phyloP scores from a whole-genome alignment of 2,797 vertebrate genomes.

The Cyprinella venusta region DNA sequence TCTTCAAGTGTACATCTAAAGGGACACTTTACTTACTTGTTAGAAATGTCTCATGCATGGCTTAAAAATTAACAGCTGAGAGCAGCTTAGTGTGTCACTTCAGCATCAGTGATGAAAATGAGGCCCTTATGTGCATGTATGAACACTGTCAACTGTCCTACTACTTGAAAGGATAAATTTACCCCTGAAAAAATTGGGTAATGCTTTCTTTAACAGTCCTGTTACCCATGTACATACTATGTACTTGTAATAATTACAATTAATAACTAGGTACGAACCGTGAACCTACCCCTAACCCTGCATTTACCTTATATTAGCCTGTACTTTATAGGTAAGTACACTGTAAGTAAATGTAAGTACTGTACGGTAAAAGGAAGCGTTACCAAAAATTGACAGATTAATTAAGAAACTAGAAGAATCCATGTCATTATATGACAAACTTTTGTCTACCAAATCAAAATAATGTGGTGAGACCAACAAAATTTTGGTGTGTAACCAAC shows the following conservation, averaged over 20 bases:
- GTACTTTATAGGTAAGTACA: too few relatives aligned
- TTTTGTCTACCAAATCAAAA: background rate
- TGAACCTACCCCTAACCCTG: too few relatives aligned
- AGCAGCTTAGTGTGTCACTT: constrained; percentile 7
- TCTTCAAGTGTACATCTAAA: constrained; percentile 19
- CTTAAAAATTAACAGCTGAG: constrained; percentile 33
- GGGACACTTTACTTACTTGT: constrained; percentile 35
- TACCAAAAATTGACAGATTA: background rate
- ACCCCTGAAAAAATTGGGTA: too few relatives aligned
- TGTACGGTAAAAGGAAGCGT: too few relatives aligned
- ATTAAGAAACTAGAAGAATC: background rate
- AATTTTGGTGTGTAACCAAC: background rate
- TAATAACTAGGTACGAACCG: too few relatives aligned
- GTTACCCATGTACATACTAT: too few relatives aligned
- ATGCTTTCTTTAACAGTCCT: too few relatives aligned
- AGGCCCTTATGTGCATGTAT: background rate
- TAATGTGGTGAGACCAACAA: background rate
- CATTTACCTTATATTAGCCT: too few relatives aligned
- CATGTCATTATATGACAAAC: background rate
- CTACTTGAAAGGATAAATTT: background rate
- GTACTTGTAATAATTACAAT: too few relatives aligned
- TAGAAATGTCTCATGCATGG: constrained; percentile 16
- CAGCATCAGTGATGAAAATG: constrained; percentile 6
- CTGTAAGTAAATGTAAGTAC: too few relatives aligned
- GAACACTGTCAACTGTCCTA: background rate